Conservation (phyloP, 1,140 invertebrate species). For the Zaprionus tsacasi region DNA sequence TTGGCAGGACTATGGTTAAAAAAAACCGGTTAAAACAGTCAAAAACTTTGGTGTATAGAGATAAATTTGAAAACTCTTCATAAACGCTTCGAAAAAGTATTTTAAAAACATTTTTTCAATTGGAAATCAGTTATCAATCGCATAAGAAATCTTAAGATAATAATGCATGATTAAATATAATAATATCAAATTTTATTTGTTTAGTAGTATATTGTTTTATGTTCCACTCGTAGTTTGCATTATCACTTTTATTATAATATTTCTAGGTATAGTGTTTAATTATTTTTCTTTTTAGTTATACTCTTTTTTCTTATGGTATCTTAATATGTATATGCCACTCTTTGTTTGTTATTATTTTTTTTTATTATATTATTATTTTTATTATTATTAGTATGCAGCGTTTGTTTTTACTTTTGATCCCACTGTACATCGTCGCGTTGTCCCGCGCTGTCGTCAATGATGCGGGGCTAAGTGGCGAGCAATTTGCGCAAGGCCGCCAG, state of each 20-base stretch:
- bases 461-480: conserved; percentile 40
- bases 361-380: no score
- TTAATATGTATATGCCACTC: no score
- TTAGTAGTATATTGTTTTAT: no score
- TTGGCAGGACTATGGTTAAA: neutral
- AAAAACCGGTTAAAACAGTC: neutral
- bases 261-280: no score
- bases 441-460: conserved; percentile 27
- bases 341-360: no score
- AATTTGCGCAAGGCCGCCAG: conserved; percentile 49
- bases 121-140: neutral
- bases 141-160: neutral
- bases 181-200: no score
- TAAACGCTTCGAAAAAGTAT: neutral
- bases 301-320: no score
- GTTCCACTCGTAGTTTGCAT: no score
- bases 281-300: no score
- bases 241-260: no score
- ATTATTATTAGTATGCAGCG: neutral
- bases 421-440: conserved; percentile 15
- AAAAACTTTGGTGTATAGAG: neutral
- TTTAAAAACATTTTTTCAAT: neutral
- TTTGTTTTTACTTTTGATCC: neutral
- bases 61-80: neutral
- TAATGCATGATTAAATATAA: neutral